phyloP scores from a whole-genome alignment of 1,140 invertebrate species.

The Gonioctena quinquepunctata region DNA sequence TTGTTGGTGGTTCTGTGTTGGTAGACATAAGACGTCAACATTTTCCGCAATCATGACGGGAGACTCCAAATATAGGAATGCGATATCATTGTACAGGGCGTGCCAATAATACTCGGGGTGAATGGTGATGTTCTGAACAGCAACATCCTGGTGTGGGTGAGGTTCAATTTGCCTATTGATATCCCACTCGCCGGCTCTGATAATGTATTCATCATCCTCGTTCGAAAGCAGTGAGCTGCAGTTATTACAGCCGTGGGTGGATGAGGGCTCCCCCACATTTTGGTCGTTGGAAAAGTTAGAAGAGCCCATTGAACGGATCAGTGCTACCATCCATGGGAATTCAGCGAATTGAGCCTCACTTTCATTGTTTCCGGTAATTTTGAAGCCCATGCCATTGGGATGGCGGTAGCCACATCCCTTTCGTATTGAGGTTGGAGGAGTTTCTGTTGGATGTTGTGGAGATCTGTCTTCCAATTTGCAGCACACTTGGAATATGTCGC shows the following conservation, averaged over 20 bases:
- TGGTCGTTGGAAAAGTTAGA: too few species aligned
- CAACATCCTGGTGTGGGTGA: conserved; percentile 55
- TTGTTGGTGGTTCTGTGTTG: conserved; percentile 33
- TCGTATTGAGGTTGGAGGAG: conserved; percentile 28
- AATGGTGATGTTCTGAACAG: conserved; percentile 30
- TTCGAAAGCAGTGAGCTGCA: conserved; percentile 64
- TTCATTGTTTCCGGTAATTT: conserved; percentile 52
- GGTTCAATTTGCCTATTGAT: conserved; percentile 58
- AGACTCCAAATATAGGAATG: conserved; percentile 65
- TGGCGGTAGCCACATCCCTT: conserved; percentile 64
- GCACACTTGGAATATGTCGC: conserved; percentile 67
- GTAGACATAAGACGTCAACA: conserved; percentile 60
- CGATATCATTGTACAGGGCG: conserved; percentile 70
- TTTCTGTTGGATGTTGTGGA: conserved; percentile 37
- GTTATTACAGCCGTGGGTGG: conserved; percentile 70
- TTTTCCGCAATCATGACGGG: conserved; percentile 59
- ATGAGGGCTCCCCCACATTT: conserved; percentile 75
- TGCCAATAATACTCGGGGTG: conserved; percentile 44
- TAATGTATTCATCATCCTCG: conserved; percentile 49
- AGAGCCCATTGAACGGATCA: conserved; percentile 65
- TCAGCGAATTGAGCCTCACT: conserved; percentile 66
- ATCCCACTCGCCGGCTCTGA: conserved; percentile 63
- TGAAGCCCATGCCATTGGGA: conserved; percentile 65
- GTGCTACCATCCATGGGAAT: conserved; percentile 81
- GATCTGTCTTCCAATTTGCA: conserved; percentile 57